Conservation (phyloP, 2,797 vertebrate species). For the Acanthis flammea region DNA sequence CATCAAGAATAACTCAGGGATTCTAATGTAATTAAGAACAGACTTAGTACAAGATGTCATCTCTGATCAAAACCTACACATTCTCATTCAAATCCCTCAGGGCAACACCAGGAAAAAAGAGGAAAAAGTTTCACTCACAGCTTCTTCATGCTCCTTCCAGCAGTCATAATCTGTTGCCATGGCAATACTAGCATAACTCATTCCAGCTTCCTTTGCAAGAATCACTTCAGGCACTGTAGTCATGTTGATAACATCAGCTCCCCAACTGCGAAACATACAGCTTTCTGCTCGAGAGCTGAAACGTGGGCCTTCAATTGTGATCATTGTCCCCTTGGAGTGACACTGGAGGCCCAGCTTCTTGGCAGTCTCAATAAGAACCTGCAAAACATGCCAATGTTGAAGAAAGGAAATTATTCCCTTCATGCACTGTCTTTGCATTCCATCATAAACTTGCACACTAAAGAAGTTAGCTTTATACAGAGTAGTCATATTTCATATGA, state of each 20-base stretch:
- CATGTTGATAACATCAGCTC: constrained; percentile 97
- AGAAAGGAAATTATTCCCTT: not conserved
- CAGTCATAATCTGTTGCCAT: constrained; percentile 98
- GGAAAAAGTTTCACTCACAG: constrained; percentile 77
- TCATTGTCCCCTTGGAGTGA: constrained; percentile 87
- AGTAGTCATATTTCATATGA: not conserved
- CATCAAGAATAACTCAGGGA: not conserved
- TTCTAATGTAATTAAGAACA: not conserved
- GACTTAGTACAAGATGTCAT: not conserved
- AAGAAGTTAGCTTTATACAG: not conserved
- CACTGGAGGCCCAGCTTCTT: constrained; percentile 88
- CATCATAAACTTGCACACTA: not conserved
- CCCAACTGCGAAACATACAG: constrained; percentile 92
- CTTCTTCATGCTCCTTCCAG: constrained; percentile 96
- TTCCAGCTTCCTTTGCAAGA: constrained; percentile 92
- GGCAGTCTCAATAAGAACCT: constrained; percentile 89
- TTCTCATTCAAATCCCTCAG: not conserved
- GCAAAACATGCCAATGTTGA: not conserved
- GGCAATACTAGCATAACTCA: constrained; percentile 94
- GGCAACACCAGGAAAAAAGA: not conserved
- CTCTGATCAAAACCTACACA: not conserved
- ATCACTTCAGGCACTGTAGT: constrained; percentile 95
- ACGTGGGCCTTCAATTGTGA: constrained; percentile 92
- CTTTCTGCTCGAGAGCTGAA: constrained; percentile 94
- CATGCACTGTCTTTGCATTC: not conserved